These are phyloP conservation scores for Sympetrum striolatum DNA, from an alignment of 2,888 invertebrate species.

Conservation along the genomic window DNA sequence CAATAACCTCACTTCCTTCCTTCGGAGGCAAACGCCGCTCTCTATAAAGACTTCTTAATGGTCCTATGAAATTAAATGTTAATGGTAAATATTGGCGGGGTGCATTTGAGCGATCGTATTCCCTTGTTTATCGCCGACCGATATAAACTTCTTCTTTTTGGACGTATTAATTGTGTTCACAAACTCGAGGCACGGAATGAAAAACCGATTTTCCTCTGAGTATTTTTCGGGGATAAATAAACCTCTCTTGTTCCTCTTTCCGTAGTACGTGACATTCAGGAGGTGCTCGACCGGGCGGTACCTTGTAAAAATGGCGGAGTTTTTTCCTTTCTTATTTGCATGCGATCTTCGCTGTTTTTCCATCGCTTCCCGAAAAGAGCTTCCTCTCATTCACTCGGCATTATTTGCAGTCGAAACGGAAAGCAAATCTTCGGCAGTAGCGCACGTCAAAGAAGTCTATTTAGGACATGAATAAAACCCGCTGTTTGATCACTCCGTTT, in stretches of 20 bases:
- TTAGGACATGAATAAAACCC: too few relatives aligned
- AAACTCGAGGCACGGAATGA: not conserved
- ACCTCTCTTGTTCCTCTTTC: not conserved
- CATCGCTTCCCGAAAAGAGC: too few relatives aligned
- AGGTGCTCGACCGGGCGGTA: too few relatives aligned
- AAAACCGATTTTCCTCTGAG: too few relatives aligned
- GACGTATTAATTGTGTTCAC: not conserved
- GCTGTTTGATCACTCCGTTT: too few relatives aligned
- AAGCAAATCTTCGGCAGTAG: too few relatives aligned
- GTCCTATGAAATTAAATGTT: slow-evolving; percentile 32
- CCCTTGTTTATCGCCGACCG: not conserved
- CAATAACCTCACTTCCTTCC: slow-evolving; percentile 16
- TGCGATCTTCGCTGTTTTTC: too few relatives aligned
- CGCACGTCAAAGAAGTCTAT: too few relatives aligned
- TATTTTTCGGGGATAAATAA: not conserved
- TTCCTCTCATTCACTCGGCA: too few relatives aligned
- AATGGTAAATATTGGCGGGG: slow-evolving; percentile 33
- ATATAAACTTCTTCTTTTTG: not conserved
- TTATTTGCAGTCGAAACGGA: too few relatives aligned
- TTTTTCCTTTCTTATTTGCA: too few relatives aligned
- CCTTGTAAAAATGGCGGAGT: too few relatives aligned
- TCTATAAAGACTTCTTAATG: slow-evolving; percentile 30
- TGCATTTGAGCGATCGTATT: slow-evolving; percentile 27
- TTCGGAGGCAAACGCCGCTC: slow-evolving; percentile 4
- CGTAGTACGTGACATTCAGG: not conserved